phyloP scores from a whole-genome alignment of 2,888 invertebrate species.

The Chironomus tentans region DNA sequence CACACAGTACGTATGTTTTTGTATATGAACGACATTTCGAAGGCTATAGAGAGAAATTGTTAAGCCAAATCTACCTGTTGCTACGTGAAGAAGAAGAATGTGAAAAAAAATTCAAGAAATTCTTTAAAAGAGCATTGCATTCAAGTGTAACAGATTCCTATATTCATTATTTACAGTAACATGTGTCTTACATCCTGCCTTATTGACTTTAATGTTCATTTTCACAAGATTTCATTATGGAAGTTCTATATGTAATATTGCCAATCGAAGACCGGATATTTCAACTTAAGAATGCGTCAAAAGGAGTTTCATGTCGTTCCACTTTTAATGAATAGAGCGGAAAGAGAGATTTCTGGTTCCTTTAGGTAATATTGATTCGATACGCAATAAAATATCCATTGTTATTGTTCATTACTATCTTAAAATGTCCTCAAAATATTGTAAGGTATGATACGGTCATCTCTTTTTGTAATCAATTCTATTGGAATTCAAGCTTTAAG shows the following conservation, averaged over 20 bases:
- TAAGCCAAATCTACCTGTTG: neutral
- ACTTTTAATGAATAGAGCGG: no score
- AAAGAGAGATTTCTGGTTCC: no score
- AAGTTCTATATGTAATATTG: neutral
- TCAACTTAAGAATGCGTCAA: slow-evolving; percentile 7
- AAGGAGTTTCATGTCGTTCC: neutral
- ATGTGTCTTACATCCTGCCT: slow-evolving; percentile 8
- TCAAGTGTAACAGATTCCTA: neutral
- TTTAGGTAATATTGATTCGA: no score
- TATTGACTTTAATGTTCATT: neutral
- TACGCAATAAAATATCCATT: no score
- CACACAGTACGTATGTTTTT: neutral
- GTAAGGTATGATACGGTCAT: no score
- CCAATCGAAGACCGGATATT: neutral
- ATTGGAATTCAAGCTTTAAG: no score
- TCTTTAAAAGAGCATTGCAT: neutral
- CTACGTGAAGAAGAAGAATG: neutral
- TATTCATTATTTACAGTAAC: neutral
- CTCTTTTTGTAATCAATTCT: no score
- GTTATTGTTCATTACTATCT: no score
- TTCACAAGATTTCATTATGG: no score
- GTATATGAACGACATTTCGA: neutral
- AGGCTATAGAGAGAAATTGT: neutral
- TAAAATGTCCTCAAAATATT: no score
- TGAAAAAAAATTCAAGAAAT: neutral